Percentiles rank a stretch among this genome's conserved stretches.
Evolutionary conservation across 2,113 vertebrate genomes (phyloP).

Genomic region (Thamnophis sirtalis): DNA sequence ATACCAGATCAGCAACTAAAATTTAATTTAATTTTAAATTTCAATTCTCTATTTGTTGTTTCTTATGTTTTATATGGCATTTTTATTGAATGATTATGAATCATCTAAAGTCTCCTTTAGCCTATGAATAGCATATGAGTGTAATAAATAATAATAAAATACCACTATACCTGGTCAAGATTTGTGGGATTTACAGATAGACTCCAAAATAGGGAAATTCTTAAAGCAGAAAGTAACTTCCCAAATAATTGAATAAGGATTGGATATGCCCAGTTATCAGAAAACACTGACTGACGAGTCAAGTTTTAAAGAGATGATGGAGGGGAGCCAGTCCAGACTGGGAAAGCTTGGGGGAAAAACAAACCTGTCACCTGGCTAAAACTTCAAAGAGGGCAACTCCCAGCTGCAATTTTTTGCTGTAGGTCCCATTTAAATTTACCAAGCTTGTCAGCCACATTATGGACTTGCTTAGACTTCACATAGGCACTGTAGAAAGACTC

Average conservation of each 20-base stretch:
- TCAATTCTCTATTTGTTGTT: background rate
- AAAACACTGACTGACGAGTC: background rate
- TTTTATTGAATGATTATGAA: background rate
- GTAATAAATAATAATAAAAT: background rate
- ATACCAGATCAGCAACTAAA: background rate
- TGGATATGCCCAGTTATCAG: background rate
- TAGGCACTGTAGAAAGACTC: background rate
- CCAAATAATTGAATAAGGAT: background rate
- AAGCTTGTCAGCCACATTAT: background rate
- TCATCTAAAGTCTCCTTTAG: background rate
- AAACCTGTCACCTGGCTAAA: background rate
- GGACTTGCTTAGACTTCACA: background rate
- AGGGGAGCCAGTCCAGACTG: background rate
- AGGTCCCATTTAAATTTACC: background rate
- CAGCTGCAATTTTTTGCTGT: background rate
- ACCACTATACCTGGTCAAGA: background rate
- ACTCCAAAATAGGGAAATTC: background rate
- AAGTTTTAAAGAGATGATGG: background rate
- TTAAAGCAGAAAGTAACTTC: background rate
- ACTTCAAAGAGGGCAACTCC: background rate
- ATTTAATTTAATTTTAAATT: background rate
- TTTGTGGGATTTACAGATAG: background rate
- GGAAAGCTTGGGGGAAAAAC: background rate
- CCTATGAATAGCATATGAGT: background rate
- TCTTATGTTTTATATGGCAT: background rate